A percentile compares a stretch with the other conserved stretches of the same genome.
phyloP scores from a whole-genome alignment of 2,888 invertebrate genomes.

The Torymus tubicola region DNA sequence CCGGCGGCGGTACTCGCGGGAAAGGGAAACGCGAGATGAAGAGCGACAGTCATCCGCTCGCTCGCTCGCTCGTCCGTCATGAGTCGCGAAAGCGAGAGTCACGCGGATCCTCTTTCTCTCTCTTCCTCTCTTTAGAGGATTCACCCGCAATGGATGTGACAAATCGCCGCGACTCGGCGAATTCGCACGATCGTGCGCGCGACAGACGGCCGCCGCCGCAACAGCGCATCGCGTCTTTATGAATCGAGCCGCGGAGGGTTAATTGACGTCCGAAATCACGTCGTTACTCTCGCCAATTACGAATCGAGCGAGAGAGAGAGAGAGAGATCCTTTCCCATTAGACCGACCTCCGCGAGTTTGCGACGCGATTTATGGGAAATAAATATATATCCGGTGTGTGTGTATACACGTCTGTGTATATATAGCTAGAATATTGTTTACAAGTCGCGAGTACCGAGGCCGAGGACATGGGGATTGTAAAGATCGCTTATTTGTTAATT shows the following conservation, averaged over 20 bases:
- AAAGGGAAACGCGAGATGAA: slow-evolving; percentile 55
- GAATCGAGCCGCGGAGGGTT: slow-evolving; percentile 40
- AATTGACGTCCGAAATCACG: slow-evolving; percentile 54
- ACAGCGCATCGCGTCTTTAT: neutral
- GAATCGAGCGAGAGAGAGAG: neutral
- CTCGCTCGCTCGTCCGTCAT: slow-evolving; percentile 59
- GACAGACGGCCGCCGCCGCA: neutral
- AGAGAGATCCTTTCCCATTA: slow-evolving; percentile 39
- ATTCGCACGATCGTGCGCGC: slow-evolving; percentile 56
- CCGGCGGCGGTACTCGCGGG: neutral
- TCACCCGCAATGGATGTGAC: slow-evolving; percentile 58
- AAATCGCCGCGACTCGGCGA: slow-evolving; percentile 59
- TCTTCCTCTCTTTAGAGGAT: slow-evolving; percentile 30
- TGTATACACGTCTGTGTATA: neutral
- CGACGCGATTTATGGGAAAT: slow-evolving; percentile 25
- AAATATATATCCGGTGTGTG: slow-evolving; percentile 12
- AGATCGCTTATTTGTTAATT: slow-evolving; percentile 37
- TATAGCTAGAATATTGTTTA: slow-evolving; percentile 30
- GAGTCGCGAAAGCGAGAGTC: slow-evolving; percentile 64
- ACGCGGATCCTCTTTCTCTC: slow-evolving; percentile 7
- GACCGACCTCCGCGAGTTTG: slow-evolving; percentile 19
- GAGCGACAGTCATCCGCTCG: slow-evolving; percentile 22
- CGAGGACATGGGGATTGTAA: neutral
- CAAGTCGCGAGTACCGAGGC: neutral
- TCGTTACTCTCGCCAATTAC: slow-evolving; percentile 49